Evolutionary conservation across 2,797 vertebrate genomes (phyloP).

Genomic region (Dendrocincla fuliginosa): DNA sequence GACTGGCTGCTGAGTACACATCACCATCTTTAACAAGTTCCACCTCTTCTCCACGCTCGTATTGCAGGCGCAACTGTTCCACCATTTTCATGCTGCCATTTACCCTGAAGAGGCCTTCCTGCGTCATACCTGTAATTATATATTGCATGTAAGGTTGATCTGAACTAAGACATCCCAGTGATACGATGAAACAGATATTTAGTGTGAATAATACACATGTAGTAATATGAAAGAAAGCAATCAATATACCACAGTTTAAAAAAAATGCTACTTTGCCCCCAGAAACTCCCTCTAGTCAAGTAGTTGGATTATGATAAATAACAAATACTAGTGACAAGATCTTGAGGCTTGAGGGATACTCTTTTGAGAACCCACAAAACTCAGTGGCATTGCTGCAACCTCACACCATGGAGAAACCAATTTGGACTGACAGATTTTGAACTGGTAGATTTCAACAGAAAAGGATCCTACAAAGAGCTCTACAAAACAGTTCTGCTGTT

Average conservation of each 20-base stretch:
- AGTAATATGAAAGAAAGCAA: neutral
- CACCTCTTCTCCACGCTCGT: constrained; percentile 82
- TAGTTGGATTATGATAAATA: neutral
- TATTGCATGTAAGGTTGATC: neutral
- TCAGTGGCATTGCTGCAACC: neutral
- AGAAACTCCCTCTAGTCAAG: neutral
- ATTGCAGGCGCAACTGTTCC: constrained; percentile 81
- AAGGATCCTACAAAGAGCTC: neutral
- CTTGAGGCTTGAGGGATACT: neutral
- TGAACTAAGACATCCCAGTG: neutral
- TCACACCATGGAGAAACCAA: neutral
- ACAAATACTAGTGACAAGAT: neutral
- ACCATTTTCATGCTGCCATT: constrained; percentile 87
- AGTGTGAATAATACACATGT: neutral
- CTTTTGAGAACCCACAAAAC: neutral
- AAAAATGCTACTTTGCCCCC: neutral
- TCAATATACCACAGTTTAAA: neutral
- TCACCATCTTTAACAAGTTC: constrained; percentile 82
- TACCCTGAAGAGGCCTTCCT: constrained; percentile 93
- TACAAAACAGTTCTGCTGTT: neutral
- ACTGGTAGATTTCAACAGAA: neutral
- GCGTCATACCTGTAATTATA: constrained; percentile 81
- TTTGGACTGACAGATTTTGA: neutral
- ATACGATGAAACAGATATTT: neutral
- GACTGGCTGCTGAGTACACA: constrained; percentile 84